Conservation (phyloP, 2,888 invertebrate species). For the Clivina fossor region DNA sequence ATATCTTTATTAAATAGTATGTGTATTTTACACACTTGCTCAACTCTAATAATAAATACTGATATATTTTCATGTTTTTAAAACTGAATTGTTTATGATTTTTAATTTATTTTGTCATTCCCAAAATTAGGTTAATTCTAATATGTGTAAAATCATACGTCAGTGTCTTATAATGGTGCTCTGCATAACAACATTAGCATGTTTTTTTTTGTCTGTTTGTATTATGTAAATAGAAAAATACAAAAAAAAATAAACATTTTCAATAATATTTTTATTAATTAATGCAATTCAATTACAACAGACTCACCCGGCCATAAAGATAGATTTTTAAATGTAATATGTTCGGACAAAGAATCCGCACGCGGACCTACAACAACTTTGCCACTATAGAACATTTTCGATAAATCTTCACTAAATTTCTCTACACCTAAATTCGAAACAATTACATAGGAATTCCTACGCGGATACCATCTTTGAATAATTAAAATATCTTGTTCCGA, state of each 20-base stretch:
- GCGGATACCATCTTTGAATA: constrained; percentile 77
- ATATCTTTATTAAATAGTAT: constrained; percentile 43
- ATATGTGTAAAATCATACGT: constrained; percentile 30
- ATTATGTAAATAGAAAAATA: constrained; percentile 28
- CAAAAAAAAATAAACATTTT: constrained; percentile 28
- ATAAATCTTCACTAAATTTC: constrained; percentile 68
- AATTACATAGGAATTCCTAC: constrained; percentile 74
- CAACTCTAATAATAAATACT: constrained; percentile 48
- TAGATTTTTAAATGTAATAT: constrained; percentile 59
- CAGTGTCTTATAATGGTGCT: constrained; percentile 33
- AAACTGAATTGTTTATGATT: constrained; percentile 42
- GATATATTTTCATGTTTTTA: constrained; percentile 42
- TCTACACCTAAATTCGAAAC: constrained; percentile 70
- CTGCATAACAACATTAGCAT: constrained; percentile 32
- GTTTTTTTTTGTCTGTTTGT: constrained; percentile 27
- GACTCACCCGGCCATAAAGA: constrained; percentile 63
- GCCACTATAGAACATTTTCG: constrained; percentile 76
- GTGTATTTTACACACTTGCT: constrained; percentile 53
- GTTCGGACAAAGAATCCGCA: constrained; percentile 50
- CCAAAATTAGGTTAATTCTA: constrained; percentile 31
- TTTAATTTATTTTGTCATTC: constrained; percentile 44
- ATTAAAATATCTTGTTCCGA: constrained; percentile 65
- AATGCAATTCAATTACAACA: constrained; percentile 64
- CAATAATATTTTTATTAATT: constrained; percentile 48
- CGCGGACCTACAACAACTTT: constrained; percentile 59